phyloP scores from a whole-genome alignment of 2,888 invertebrate species.

The Cosmia pyralina region DNA sequence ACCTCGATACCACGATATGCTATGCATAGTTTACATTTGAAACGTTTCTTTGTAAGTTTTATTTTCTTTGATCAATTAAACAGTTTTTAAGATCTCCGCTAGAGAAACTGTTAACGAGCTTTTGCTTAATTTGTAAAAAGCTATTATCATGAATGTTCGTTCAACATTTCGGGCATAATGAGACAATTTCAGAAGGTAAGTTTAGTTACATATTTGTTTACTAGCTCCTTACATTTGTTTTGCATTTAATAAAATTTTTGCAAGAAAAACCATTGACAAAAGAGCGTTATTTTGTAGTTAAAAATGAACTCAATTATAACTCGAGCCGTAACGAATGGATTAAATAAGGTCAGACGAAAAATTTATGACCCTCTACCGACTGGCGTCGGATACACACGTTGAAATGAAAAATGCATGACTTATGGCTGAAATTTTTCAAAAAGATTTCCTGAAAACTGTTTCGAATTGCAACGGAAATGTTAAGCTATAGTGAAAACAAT shows the following conservation, averaged over 20 bases:
- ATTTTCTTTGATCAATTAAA: neutral
- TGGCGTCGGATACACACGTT: constrained; percentile 19
- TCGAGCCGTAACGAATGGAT: constrained; percentile 22
- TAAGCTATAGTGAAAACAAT: constrained; percentile 16
- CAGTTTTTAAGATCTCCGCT: constrained; percentile 9
- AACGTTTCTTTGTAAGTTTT: neutral
- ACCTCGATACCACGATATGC: no score
- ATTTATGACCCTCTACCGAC: constrained; percentile 13
- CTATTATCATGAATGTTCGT: neutral
- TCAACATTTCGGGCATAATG: neutral
- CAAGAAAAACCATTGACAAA: neutral
- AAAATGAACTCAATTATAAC: neutral
- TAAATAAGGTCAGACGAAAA: constrained; percentile 27
- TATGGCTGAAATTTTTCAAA: constrained; percentile 9
- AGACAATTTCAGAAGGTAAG: neutral
- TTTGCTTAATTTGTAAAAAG: neutral
- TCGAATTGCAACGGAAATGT: constrained; percentile 20
- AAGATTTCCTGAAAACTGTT: constrained; percentile 17
- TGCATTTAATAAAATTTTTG: neutral
- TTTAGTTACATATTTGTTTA: neutral
- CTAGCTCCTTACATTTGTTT: neutral
- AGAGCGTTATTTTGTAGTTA: neutral
- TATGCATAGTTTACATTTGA: neutral
- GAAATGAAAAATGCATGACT: constrained; percentile 41
- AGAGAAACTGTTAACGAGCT: neutral